Conservation (phyloP, 2,113 vertebrate species). For the Gambusia affinis region DNA sequence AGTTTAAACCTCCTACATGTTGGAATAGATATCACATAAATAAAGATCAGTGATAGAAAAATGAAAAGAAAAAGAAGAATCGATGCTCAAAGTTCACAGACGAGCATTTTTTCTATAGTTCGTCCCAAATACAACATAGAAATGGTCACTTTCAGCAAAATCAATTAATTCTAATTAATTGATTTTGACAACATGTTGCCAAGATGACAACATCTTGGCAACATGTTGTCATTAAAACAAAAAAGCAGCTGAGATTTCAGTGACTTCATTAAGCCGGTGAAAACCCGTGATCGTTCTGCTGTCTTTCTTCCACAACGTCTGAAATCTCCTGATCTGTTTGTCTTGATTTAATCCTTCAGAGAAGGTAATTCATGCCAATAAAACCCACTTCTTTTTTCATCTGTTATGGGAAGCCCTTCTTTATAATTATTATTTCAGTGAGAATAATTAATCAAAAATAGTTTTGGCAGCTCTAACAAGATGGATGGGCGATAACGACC, state of each 20-base stretch:
- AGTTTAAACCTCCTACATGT: no score
- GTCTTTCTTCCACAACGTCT: no score
- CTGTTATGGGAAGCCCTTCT: background rate
- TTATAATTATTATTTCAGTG: background rate
- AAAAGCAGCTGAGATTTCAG: background rate
- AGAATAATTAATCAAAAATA: background rate
- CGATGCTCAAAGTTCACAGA: no score
- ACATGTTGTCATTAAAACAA: background rate
- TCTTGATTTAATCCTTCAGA: background rate
- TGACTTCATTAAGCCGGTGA: background rate
- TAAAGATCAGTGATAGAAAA: background rate
- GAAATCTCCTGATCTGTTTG: no score
- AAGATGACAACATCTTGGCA: background rate
- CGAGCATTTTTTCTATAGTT: no score
- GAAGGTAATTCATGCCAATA: background rate
- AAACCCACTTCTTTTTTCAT: background rate
- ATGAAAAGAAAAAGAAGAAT: background rate
- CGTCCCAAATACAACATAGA: background rate
- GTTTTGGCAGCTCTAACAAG: background rate
- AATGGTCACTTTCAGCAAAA: conserved; percentile 9
- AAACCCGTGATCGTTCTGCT: background rate
- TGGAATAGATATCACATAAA: no score
- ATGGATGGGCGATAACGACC: background rate
- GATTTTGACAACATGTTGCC: no score
- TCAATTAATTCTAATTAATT: background rate